Conservation (phyloP, 2,113 vertebrate genomes). For the Stigmatopora nigra region DNA sequence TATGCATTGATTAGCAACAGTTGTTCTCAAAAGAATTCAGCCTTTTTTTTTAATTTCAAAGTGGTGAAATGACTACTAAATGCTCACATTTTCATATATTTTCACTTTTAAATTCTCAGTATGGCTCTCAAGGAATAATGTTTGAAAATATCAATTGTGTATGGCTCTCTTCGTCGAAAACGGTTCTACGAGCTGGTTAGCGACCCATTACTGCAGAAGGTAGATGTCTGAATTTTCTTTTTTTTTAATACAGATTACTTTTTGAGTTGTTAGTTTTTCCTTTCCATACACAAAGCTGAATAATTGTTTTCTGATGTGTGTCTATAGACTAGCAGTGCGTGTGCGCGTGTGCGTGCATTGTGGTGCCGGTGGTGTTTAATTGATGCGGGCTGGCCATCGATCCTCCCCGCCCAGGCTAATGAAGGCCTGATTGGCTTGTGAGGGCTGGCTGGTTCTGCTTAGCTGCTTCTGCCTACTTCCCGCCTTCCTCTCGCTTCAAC, state of each 20-base stretch:
- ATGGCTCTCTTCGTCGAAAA: no score
- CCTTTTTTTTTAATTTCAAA: no score
- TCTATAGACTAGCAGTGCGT: slow-evolving; percentile 33
- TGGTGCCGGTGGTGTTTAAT: slow-evolving; percentile 71
- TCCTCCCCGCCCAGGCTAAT: slow-evolving; percentile 76
- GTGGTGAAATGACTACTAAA: no score
- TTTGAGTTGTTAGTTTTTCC: neutral
- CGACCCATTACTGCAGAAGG: neutral
- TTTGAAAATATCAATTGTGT: no score
- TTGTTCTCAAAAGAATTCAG: no score
- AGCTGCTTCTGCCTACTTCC: slow-evolving; percentile 72
- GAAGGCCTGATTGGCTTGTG: slow-evolving; percentile 82
- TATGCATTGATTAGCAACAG: no score
- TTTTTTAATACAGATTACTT: neutral
- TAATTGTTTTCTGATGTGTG: slow-evolving; percentile 7
- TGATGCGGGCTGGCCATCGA: slow-evolving; percentile 78
- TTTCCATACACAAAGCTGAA: neutral
- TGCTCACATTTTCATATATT: no score
- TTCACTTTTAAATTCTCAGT: no score
- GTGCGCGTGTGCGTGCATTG: slow-evolving; percentile 38
- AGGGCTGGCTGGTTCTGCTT: slow-evolving; percentile 79
- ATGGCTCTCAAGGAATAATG: no score
- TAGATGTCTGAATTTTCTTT: neutral
- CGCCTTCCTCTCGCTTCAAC: slow-evolving; percentile 64
- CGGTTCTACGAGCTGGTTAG: no score